phyloP scores from a whole-genome alignment of 92 coral and sea anemone species.

The Phenganax marumi region DNA sequence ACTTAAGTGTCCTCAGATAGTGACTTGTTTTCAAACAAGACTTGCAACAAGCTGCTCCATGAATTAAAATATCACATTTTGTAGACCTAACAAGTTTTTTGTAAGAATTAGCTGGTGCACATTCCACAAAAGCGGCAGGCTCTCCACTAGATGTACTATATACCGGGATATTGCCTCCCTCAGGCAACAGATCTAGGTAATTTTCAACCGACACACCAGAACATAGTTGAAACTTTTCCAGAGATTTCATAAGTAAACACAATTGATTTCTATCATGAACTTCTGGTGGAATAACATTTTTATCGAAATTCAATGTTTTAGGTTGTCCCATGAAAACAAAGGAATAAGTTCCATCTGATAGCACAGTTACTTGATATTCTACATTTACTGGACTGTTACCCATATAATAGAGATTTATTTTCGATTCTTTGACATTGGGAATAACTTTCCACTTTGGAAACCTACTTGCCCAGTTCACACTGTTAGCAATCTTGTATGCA shows the following conservation, averaged over 20 bases:
- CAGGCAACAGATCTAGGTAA: not conserved
- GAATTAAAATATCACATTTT: not conserved
- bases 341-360: not conserved
- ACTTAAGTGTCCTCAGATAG: slow-evolving; percentile 41
- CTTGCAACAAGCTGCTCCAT: slow-evolving; percentile 3
- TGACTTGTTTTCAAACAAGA: slow-evolving; percentile 29
- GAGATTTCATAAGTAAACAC: not conserved
- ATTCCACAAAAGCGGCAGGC: slow-evolving; percentile 16
- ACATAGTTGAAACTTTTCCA: not conserved
- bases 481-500: slow-evolving; percentile 12
- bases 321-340: slow-evolving; percentile 4
- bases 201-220: slow-evolving; percentile 9
- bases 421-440: not conserved
- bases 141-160: not conserved
- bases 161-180: not conserved
- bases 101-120: not conserved
- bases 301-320: not conserved
- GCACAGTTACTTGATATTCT: slow-evolving; percentile 11
- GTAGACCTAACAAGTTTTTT: not conserved
- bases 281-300: not conserved
- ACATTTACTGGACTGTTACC: slow-evolving; percentile 7
- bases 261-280: not conserved
- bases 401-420: not conserved
- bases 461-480: not conserved
- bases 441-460: slow-evolving; percentile 30